These are phyloP conservation scores for Sepioteuthis lessoniana DNA, from an alignment of 2,888 invertebrate genomes.

Conservation along the genomic window DNA sequence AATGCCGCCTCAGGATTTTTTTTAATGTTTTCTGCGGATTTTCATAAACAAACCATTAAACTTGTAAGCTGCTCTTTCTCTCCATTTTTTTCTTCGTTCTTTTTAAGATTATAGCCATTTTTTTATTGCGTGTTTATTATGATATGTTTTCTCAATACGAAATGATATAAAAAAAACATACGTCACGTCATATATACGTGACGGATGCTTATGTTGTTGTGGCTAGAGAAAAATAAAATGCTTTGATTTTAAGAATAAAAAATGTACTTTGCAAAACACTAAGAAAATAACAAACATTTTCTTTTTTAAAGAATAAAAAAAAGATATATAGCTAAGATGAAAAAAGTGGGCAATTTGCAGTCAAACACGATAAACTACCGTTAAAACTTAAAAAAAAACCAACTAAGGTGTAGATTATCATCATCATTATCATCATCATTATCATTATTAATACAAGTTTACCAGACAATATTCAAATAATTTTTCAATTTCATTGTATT, in stretches of 20 bases:
- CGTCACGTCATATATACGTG: not conserved
- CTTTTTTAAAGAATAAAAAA: not conserved
- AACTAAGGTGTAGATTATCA: no score
- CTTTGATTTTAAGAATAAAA: not conserved
- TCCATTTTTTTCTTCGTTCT: not conserved
- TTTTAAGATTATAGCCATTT: not conserved
- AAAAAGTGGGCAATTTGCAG: no score
- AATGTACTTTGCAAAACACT: not conserved
- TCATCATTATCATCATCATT: no score
- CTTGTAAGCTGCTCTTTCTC: not conserved
- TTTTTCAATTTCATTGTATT: no score
- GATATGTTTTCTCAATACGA: not conserved
- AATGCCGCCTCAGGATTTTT: not conserved
- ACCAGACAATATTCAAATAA: no score
- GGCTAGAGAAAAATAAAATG: not conserved
- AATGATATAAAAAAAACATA: not conserved
- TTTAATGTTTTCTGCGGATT: not conserved
- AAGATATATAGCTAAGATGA: no score
- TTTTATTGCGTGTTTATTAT: not conserved
- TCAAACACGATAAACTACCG: no score
- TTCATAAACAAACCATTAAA: not conserved
- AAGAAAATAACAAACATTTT: not conserved
- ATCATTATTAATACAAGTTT: no score
- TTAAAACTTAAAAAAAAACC: no score
- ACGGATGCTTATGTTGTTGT: not conserved